phyloP scores from a whole-genome alignment of 2,113 vertebrate genomes.

The Indicator indicator region DNA sequence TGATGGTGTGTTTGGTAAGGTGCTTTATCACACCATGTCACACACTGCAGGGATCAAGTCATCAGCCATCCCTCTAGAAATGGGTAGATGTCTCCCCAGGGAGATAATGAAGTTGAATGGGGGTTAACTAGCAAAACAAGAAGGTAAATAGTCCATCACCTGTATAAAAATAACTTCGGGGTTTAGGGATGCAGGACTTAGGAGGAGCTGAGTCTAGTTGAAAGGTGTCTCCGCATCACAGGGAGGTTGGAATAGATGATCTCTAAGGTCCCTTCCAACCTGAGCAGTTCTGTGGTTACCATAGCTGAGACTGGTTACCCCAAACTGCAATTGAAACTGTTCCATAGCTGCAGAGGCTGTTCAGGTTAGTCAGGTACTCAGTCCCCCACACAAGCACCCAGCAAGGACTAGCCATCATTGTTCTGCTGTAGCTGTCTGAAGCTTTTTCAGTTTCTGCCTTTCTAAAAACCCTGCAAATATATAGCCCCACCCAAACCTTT shows the following conservation, averaged over 20 bases:
- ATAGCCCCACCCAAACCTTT: background rate
- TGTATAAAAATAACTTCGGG: background rate
- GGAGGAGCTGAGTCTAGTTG: no score
- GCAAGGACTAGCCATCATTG: accelerated
- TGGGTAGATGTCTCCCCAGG: background rate
- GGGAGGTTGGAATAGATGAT: no score
- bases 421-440: background rate
- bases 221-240: no score
- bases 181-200: background rate
- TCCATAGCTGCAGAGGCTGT: background rate
- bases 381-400: background rate
- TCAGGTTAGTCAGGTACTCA: background rate
- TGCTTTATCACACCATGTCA: background rate
- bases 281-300: background rate
- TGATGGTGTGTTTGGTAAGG: background rate
- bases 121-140: background rate
- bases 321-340: background rate
- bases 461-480: accelerated
- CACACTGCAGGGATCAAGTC: background rate
- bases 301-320: background rate
- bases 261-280: no score
- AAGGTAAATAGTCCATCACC: background rate
- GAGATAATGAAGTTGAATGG: background rate
- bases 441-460: background rate
- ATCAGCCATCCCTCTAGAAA: background rate